Evolutionary conservation across 2,113 vertebrate species (phyloP).

Genomic region (Choloepus hoffmanni): DNA sequence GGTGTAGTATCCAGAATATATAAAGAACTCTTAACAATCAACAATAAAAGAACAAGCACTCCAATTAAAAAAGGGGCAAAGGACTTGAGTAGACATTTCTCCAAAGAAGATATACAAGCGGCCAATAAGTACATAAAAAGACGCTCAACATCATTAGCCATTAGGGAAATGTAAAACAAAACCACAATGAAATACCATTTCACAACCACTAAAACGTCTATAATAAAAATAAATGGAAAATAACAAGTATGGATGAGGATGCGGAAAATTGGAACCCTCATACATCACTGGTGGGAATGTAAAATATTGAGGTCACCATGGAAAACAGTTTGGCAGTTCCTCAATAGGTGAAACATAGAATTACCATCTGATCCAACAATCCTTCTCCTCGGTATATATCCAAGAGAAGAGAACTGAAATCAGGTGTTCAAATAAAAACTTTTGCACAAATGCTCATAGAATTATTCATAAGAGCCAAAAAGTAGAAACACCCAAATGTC

Average conservation of each 20-base stretch:
- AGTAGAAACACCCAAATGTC: too few species aligned
- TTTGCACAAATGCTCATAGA: neutral
- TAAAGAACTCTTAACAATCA: neutral
- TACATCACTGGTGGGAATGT: neutral
- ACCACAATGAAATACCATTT: neutral
- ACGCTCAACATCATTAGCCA: neutral
- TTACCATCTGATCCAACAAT: too few species aligned
- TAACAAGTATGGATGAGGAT: neutral
- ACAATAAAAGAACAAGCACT: neutral
- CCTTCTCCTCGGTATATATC: neutral
- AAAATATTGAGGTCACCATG: too few species aligned
- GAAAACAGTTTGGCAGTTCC: too few species aligned
- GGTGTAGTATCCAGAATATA: neutral
- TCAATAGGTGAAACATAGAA: too few species aligned
- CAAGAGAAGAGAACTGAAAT: neutral
- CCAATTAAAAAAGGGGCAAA: neutral
- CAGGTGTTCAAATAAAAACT: neutral
- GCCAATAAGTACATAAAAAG: neutral
- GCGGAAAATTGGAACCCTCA: neutral
- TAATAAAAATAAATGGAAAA: neutral
- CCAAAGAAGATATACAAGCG: neutral
- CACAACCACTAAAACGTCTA: neutral
- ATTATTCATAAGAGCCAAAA: neutral
- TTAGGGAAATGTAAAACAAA: neutral
- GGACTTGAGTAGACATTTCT: neutral